Evolutionary conservation across 2,797 vertebrate genomes (phyloP), one percentile per base, ranked within the genome.

Genomic region (Pseudotriccus pelzelni): DNA sequence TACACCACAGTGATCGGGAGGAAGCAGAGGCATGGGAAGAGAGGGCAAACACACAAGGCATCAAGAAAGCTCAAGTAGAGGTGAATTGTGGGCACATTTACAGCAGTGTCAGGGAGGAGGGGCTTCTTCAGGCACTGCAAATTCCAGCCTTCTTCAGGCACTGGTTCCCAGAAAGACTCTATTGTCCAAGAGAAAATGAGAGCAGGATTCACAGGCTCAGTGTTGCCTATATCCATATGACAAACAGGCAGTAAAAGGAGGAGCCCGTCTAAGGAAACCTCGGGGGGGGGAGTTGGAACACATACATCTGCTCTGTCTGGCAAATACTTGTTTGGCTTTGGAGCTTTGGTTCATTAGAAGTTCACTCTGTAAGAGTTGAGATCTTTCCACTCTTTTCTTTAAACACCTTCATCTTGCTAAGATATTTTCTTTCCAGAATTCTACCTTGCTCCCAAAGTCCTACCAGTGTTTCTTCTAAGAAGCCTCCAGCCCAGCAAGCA

Each of bases 311-410:
- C 32, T 75, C 39, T 75, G 20, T 18, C 47, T 37, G 21, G 28
- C 43, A 79, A 87, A 60, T 14, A 60, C 2, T 56, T 76, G 17
- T 20, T 36, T 21, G 12, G 46, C 37, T 89, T 63, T 47, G 10
- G 56, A 58, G 21, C 3, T 5, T 58, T 69, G 24, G 37, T 66
- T 79, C 37, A 46, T 34, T 15, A 4, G 2, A 37, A 68, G 14
- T 30, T 39, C 56, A 25, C 12, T 36, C 63, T 3, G 0, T 2
- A 41, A 55, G 44, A 72, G n/a, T 30, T 0, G 1, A 47, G 18
- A 10, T 49, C 64, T 37, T 83, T 64, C 16, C 32, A 70, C 9
- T 47, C 46, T 66, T 84, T 62, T 32, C 39, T 79, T 66, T n/a
- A n/a, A 89, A 53, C 30, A 28, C 22, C 11, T 59, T 70, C 16